Base-by-base conservation (phyloP, 2,113 vertebrate species). In the Gymnocephalus cernua region DNA sequence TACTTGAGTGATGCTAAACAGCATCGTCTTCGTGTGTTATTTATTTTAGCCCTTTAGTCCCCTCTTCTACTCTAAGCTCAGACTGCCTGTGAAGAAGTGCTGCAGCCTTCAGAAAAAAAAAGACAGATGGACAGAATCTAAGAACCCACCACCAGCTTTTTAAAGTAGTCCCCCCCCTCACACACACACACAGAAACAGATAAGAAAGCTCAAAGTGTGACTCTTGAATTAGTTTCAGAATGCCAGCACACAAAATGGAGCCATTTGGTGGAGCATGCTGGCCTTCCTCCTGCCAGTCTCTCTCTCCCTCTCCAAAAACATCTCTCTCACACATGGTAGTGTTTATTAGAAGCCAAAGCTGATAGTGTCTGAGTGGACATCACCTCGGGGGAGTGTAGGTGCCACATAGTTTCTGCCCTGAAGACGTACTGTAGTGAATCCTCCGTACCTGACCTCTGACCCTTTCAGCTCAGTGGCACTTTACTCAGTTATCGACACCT, bases 401-500 rank as follows among this genome's bases (percentile, higher is more conserved):
- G 80, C 86, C 89, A 74, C 88, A 71, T 74, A 84, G 79, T 90
- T 86, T 75, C 76, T 84, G 76, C 79, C 79, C 86, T 85, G 80
- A 89, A 82, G 79, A 84, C 80, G 74, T 80, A 82, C 73, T 79
- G 78, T 54, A 76, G 84, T 86, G 83, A 86, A 80, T 74, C 80
- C 79, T 82, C 82, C 44, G 29, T 71, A 72, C 80, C 82, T 65
- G 82, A 91, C 81, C 83, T 85, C 75, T 83, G 62, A 92, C 74
- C 79, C 86, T 74, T 82, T 61, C 78, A 57, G 69, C 83, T 79
- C 75, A 15, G 66, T 70, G 64, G 41, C 56, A 23, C 74, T 79
- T 75, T 71, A 79, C 87, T 96, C 96, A 98, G 93, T 97, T 96
- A 88, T 99, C 97, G 2, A 95, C 58, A 47, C 97, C 97, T 41